phyloP scores from a whole-genome alignment of 2,888 invertebrate genomes.

The Agelastica alni region DNA sequence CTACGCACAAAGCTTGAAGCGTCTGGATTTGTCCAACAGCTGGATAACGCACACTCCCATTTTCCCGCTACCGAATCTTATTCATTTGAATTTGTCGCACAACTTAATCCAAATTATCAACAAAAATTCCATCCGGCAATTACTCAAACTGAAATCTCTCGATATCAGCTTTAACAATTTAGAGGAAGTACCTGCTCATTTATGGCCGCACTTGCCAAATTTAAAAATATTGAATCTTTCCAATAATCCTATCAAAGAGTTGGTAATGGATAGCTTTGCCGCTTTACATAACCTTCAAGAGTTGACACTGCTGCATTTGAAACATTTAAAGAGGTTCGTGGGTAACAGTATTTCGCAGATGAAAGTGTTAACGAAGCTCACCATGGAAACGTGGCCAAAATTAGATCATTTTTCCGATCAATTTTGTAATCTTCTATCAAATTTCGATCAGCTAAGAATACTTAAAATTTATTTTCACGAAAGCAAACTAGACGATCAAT shows the following conservation, averaged over 20 bases:
- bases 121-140: slow-evolving; percentile 71
- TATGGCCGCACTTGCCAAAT: slow-evolving; percentile 72
- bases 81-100: slow-evolving; percentile 77
- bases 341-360: slow-evolving; percentile 75
- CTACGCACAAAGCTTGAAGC: slow-evolving; percentile 79
- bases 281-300: slow-evolving; percentile 73
- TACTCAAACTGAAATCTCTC: slow-evolving; percentile 72
- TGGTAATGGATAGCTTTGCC: slow-evolving; percentile 72
- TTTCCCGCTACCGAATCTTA: slow-evolving; percentile 76
- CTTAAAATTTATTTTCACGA: slow-evolving; percentile 79
- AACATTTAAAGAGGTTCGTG: slow-evolving; percentile 74
- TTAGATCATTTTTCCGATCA: slow-evolving; percentile 66
- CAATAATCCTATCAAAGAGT: slow-evolving; percentile 77
- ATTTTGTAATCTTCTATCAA: slow-evolving; percentile 72
- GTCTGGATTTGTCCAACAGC: slow-evolving; percentile 76
- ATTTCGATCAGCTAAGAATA: slow-evolving; percentile 73
- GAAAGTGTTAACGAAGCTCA: slow-evolving; percentile 70
- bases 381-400: slow-evolving; percentile 75
- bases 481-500: slow-evolving; percentile 71
- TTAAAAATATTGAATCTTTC: slow-evolving; percentile 80
- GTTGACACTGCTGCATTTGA: slow-evolving; percentile 75
- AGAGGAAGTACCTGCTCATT: slow-evolving; percentile 72
- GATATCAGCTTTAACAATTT: slow-evolving; percentile 79
- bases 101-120: slow-evolving; percentile 75
- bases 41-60: slow-evolving; percentile 78